Evolutionary conservation across 2,113 vertebrate species (phyloP).

Genomic region (Myotis brandtii): DNA sequence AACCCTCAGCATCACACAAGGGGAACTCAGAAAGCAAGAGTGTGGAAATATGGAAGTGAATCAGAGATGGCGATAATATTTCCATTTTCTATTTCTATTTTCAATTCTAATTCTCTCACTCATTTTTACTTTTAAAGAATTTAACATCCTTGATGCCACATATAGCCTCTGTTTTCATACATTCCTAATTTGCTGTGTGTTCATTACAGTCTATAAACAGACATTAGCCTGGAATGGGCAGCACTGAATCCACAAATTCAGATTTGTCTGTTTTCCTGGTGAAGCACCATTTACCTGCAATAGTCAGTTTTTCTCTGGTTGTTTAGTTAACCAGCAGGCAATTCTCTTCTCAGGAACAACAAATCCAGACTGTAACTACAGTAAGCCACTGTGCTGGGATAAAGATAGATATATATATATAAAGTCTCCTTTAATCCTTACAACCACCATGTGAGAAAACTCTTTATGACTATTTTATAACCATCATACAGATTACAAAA

Average conservation of each 20-base stretch:
- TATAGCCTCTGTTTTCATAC: neutral
- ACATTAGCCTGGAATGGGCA: neutral
- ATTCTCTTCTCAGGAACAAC: slow-evolving; percentile 13
- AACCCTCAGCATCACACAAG: neutral
- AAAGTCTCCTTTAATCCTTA: neutral
- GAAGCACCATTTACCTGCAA: slow-evolving; percentile 1
- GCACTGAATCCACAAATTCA: neutral
- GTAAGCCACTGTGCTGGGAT: neutral
- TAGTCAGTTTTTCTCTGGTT: slow-evolving; percentile 3
- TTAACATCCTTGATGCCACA: neutral
- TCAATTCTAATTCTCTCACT: neutral
- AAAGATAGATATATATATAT: neutral
- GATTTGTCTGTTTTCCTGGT: neutral
- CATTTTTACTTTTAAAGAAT: slow-evolving; percentile 15
- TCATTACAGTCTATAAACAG: slow-evolving; percentile 3
- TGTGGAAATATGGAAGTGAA: neutral
- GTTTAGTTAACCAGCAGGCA: neutral
- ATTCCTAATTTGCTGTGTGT: neutral
- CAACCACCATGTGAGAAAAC: neutral
- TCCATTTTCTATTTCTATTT: slow-evolving; percentile 5
- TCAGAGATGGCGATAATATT: neutral
- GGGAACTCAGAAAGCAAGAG: neutral
- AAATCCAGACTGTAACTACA: neutral
- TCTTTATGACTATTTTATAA: slow-evolving; percentile 26
- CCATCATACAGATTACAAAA: slow-evolving; percentile 19